These are phyloP conservation scores for Pheosia tremula DNA, from an alignment of 2,888 invertebrate species.

Conservation along the genomic window DNA sequence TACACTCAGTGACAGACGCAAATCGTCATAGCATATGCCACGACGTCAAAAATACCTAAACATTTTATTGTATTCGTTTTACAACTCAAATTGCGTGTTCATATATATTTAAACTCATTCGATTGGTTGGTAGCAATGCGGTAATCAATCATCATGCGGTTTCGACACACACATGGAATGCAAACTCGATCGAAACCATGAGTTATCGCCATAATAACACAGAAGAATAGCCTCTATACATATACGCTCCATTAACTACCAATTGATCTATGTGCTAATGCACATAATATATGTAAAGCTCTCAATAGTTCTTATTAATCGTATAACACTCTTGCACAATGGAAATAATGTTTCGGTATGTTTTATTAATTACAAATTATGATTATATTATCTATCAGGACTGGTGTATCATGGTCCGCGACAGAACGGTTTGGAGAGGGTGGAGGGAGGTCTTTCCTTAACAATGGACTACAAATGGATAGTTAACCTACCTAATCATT, in stretches of 20 bases:
- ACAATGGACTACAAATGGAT: too few species aligned
- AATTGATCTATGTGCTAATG: conserved; percentile 30
- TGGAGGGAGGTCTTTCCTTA: too few species aligned
- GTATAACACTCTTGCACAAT: background rate
- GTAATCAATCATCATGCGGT: conserved; percentile 27
- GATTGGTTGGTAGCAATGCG: conserved; percentile 13
- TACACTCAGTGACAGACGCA: background rate
- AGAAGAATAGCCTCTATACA: conserved; percentile 31
- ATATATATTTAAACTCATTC: conserved; percentile 17
- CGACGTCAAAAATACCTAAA: conserved; percentile 16
- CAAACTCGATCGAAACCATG: conserved; percentile 27
- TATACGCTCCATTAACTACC: conserved; percentile 36
- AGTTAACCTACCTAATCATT: too few species aligned
- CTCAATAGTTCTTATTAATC: background rate
- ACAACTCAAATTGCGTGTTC: conserved; percentile 21
- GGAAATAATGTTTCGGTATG: background rate
- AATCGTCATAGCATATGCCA: conserved; percentile 8
- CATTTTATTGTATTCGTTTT: conserved; percentile 5
- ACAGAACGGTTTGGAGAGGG: too few species aligned
- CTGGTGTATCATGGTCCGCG: too few species aligned
- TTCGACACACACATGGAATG: conserved; percentile 32
- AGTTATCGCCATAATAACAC: conserved; percentile 34
- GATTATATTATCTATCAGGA: too few species aligned
- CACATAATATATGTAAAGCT: background rate
- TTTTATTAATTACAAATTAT: too few species aligned